Percentiles rank a stretch among this genome's conserved stretches.
Evolutionary conservation across 2,113 vertebrate genomes (phyloP).

Genomic region (Cephalopterus ornatus): DNA sequence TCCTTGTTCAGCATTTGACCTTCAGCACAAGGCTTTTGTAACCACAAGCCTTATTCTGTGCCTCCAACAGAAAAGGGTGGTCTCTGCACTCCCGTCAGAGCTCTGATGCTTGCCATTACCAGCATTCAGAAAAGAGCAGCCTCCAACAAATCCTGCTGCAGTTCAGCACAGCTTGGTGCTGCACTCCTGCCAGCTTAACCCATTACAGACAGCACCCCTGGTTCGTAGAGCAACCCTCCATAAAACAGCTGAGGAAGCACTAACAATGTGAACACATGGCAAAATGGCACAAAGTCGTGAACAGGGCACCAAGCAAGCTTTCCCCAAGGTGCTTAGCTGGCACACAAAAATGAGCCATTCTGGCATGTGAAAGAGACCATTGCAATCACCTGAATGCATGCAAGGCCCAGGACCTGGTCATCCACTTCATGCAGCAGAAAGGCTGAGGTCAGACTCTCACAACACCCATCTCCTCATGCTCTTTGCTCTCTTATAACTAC

Average conservation of each 20-base stretch:
- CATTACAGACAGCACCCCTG: not conserved
- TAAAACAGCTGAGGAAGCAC: not conserved
- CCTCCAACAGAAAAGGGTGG: not conserved
- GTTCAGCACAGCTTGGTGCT: not conserved
- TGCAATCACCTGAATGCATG: not conserved
- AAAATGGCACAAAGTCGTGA: not conserved
- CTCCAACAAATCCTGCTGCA: not conserved
- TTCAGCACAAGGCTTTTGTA: not conserved
- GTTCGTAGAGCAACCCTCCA: not conserved
- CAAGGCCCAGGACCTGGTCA: not conserved
- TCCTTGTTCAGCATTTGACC: not conserved
- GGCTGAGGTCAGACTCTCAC: not conserved
- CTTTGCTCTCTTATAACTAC: not conserved
- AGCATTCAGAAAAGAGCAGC: not conserved
- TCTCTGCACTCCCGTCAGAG: not conserved
- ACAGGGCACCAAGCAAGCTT: not conserved
- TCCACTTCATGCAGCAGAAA: not conserved
- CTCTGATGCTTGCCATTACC: not conserved
- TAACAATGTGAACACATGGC: not conserved
- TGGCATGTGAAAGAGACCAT: not conserved
- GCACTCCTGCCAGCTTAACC: not conserved
- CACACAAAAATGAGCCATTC: not conserved
- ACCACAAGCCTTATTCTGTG: not conserved
- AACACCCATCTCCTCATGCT: not conserved
- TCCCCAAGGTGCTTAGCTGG: not conserved